A percentile compares a stretch with the other conserved stretches of the same genome.
These are phyloP conservation scores for Drosophila melanosoma DNA, from an alignment of 2,888 invertebrate species.

Conservation along the genomic window DNA sequence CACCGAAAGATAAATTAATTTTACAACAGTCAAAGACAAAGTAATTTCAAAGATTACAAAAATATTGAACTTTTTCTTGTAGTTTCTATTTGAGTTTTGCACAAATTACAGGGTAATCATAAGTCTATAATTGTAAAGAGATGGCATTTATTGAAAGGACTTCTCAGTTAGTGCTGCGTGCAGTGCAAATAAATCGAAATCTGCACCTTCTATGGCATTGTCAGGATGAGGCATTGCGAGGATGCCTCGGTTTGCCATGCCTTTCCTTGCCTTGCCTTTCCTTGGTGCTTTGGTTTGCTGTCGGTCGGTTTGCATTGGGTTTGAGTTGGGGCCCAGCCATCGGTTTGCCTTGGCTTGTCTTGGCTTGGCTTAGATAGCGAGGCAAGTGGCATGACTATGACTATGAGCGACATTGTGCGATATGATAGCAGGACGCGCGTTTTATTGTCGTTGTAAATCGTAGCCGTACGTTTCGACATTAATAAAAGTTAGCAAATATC, in stretches of 20 bases:
- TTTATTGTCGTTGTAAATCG: constrained; percentile 81
- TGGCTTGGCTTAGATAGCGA: constrained; percentile 73
- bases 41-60: not conserved
- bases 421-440: constrained; percentile 79
- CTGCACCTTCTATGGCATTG: constrained; percentile 79
- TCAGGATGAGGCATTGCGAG: constrained; percentile 63
- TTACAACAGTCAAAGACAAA: not conserved
- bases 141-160: constrained; percentile 40
- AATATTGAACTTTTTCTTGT: not conserved
- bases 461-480: constrained; percentile 80
- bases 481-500: constrained; percentile 81
- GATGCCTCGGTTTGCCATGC: constrained; percentile 46
- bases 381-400: constrained; percentile 72
- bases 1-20: not conserved
- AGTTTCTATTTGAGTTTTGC: not conserved
- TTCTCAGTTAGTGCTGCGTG: constrained; percentile 62
- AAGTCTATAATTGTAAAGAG: not conserved
- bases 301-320: not conserved
- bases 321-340: constrained; percentile 23
- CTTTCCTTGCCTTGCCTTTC: constrained; percentile 31
- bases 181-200: constrained; percentile 81
- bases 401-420: constrained; percentile 80
- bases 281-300: constrained; percentile 3
- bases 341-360: constrained; percentile 19
- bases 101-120: constrained; percentile 6